phyloP scores from a whole-genome alignment of 2,888 invertebrate genomes.

The Limnephilus auricula region DNA sequence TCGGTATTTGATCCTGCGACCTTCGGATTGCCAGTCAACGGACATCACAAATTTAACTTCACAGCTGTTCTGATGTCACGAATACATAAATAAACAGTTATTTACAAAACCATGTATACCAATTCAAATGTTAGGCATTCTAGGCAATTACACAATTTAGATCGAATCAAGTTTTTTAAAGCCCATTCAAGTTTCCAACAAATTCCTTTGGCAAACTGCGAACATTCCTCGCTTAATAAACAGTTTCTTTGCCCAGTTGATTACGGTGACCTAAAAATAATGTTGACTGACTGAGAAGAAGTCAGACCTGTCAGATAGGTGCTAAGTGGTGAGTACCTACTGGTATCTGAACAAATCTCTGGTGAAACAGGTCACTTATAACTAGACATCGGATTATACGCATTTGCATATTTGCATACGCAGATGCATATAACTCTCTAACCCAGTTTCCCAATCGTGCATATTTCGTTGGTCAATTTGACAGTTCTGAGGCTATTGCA shows the following conservation, averaged over 20 bases:
- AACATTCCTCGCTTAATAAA: not conserved
- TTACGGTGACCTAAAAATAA: not conserved
- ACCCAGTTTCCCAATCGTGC: too few relatives aligned
- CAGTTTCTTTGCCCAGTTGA: slow-evolving; percentile 2
- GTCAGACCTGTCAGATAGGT: not conserved
- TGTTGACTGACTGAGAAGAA: not conserved
- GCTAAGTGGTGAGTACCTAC: not conserved
- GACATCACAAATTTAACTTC: not conserved
- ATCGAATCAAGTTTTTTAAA: not conserved
- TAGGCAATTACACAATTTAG: not conserved
- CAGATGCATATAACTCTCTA: too few relatives aligned
- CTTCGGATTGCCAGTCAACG: too few relatives aligned
- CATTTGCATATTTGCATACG: too few relatives aligned
- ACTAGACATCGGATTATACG: too few relatives aligned
- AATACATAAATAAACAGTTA: not conserved
- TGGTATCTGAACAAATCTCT: not conserved
- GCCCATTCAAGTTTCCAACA: not conserved
- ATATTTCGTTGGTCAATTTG: too few relatives aligned
- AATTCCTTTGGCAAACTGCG: not conserved
- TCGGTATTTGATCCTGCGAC: too few relatives aligned
- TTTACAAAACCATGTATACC: not conserved
- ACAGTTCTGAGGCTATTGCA: too few relatives aligned
- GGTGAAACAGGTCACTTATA: not conserved
- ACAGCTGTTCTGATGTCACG: not conserved
- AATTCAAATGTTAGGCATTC: too few relatives aligned